Percentiles rank a stretch among this genome's conserved stretches.
Conservation (phyloP, 2,797 vertebrate genomes). For the Triplophysa bombifrons region DNA sequence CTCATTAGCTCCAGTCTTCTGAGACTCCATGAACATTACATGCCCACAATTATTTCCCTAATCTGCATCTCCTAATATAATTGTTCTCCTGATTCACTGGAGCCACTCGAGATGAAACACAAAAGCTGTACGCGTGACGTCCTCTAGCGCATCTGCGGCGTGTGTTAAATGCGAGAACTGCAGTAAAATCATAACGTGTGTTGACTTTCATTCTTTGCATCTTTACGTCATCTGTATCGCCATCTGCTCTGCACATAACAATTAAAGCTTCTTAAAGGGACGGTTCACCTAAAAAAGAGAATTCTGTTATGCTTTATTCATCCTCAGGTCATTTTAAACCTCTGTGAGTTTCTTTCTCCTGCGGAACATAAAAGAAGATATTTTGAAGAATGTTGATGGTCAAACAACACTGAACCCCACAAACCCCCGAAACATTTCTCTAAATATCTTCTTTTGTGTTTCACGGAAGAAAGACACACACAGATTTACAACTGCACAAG, state of each 20-base stretch:
- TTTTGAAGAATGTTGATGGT: too few relatives aligned
- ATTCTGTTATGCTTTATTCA: too few relatives aligned
- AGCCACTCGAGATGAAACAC: not conserved
- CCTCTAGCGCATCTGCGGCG: not conserved
- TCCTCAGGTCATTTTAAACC: too few relatives aligned
- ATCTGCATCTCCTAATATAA: not conserved
- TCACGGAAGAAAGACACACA: too few relatives aligned
- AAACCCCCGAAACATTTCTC: too few relatives aligned
- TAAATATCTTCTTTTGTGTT: too few relatives aligned
- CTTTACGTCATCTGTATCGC: not conserved
- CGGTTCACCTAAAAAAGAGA: too few relatives aligned
- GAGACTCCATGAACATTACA: not conserved
- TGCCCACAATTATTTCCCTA: not conserved
- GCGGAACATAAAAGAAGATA: too few relatives aligned
- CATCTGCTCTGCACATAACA: not conserved
- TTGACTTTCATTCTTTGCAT: not conserved
- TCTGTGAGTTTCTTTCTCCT: too few relatives aligned
- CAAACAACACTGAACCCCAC: too few relatives aligned
- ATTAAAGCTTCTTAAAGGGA: too few relatives aligned
- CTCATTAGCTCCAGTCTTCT: not conserved
- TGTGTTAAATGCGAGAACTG: not conserved
- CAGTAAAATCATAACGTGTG: not conserved
- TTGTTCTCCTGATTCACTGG: not conserved
- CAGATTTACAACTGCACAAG: too few relatives aligned
- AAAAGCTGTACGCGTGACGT: not conserved